These are phyloP conservation scores for Uropsilus gracilis DNA, from an alignment of 2,113 vertebrate species.

Conservation along the genomic window DNA sequence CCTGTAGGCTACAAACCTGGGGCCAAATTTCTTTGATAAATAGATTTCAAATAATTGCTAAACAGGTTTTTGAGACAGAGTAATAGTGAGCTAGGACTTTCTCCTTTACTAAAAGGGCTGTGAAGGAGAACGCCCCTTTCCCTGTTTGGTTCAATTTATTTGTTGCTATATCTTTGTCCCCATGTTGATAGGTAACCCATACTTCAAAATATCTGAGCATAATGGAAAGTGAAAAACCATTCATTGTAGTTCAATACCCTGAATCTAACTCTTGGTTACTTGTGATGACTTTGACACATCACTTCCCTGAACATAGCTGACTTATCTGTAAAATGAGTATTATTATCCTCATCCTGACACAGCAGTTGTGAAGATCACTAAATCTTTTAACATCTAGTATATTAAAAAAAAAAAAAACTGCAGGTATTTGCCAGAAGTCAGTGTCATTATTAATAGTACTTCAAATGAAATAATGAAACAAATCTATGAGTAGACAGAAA, in stretches of 20 bases:
- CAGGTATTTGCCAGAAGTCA: neutral
- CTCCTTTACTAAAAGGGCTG: neutral
- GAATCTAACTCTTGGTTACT: neutral
- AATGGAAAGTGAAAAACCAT: neutral
- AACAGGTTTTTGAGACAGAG: neutral
- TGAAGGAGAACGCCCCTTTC: neutral
- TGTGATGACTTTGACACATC: neutral
- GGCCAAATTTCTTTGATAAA: neutral
- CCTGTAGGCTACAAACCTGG: neutral
- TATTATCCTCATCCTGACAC: neutral
- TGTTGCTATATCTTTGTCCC: neutral
- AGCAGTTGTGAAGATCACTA: neutral
- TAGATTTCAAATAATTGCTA: neutral
- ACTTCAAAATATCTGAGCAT: neutral
- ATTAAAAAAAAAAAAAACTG: neutral
- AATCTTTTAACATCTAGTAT: neutral
- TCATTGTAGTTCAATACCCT: neutral
- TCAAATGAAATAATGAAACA: neutral
- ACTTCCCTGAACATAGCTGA: neutral
- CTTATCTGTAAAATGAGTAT: neutral
- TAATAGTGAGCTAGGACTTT: neutral
- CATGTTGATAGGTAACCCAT: neutral
- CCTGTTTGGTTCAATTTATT: neutral
- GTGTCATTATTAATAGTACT: neutral
- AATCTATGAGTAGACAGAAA: neutral